phyloP scores from a whole-genome alignment of 2,797 vertebrate species.

The Malacoctenus gilli region DNA sequence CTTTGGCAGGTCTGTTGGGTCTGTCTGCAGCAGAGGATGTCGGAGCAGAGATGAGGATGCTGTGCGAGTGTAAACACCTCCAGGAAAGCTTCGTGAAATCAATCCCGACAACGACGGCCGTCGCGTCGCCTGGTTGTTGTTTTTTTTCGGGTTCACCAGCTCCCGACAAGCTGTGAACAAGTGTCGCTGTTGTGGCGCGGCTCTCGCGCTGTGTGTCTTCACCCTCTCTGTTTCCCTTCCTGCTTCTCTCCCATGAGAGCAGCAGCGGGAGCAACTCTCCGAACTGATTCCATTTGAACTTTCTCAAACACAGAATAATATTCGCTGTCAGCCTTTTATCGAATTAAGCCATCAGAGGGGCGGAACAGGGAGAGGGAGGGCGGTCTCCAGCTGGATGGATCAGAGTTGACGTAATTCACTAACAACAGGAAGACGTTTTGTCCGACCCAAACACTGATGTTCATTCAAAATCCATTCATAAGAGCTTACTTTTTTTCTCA shows the following conservation, averaged over 20 bases:
- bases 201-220: slow-evolving; percentile 6
- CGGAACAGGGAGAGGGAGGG: slow-evolving; percentile 21
- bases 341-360: slow-evolving; percentile 43
- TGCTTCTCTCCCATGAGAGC: slow-evolving; percentile 52
- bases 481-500: too few relatives aligned
- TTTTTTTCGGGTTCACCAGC: too few relatives aligned
- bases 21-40: slow-evolving; percentile 56
- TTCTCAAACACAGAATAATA: slow-evolving; percentile 70
- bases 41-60: slow-evolving; percentile 21
- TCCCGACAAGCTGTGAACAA: slow-evolving; percentile 21
- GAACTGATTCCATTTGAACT: slow-evolving; percentile 73
- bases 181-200: slow-evolving; percentile 10
- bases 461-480: neutral
- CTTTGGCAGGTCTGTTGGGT: slow-evolving; percentile 70
- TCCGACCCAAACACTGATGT: too few relatives aligned
- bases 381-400: slow-evolving; percentile 17
- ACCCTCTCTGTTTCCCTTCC: slow-evolving; percentile 22
- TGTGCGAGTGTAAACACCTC: slow-evolving; percentile 47
- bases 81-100: slow-evolving; percentile 34
- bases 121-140: too few relatives aligned
- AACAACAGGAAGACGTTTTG: too few relatives aligned
- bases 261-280: slow-evolving; percentile 55
- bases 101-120: slow-evolving; percentile 17
- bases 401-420: slow-evolving; percentile 38
- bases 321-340: slow-evolving; percentile 73